Conservation (phyloP, 1,140 invertebrate genomes). For the Hirudo medicinalis region DNA sequence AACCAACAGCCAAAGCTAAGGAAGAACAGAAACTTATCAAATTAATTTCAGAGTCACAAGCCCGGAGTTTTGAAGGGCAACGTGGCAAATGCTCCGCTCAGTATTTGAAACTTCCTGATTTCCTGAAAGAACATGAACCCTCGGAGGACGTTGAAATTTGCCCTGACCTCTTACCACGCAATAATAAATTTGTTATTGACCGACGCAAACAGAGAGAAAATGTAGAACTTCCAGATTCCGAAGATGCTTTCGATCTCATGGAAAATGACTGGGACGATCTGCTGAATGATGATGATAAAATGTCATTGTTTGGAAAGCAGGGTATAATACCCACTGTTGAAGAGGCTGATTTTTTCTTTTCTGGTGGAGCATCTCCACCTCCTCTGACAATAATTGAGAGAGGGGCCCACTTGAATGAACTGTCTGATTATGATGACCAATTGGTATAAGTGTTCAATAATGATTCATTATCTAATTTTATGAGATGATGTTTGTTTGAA, state of each 20-base stretch:
- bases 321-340: background rate
- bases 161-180: background rate
- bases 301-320: background rate
- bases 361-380: constrained; percentile 8
- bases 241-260: background rate
- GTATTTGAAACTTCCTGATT: constrained; percentile 7
- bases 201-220: background rate
- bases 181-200: background rate
- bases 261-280: constrained; percentile 2
- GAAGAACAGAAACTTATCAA: background rate
- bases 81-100: background rate
- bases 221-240: background rate
- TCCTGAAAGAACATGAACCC: background rate
- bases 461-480: no score
- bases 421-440: no score
- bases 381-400: constrained; percentile 8
- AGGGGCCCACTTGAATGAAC: background rate
- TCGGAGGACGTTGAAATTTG: background rate
- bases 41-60: background rate
- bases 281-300: constrained; percentile 1
- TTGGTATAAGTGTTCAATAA: no score
- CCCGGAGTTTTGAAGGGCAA: background rate
- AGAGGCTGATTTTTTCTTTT: constrained; percentile 9
- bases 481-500: no score
- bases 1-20: no score